These are phyloP conservation scores for Drosophila kanekoi DNA, from an alignment of 2,888 invertebrate species.

Conservation along the genomic window DNA sequence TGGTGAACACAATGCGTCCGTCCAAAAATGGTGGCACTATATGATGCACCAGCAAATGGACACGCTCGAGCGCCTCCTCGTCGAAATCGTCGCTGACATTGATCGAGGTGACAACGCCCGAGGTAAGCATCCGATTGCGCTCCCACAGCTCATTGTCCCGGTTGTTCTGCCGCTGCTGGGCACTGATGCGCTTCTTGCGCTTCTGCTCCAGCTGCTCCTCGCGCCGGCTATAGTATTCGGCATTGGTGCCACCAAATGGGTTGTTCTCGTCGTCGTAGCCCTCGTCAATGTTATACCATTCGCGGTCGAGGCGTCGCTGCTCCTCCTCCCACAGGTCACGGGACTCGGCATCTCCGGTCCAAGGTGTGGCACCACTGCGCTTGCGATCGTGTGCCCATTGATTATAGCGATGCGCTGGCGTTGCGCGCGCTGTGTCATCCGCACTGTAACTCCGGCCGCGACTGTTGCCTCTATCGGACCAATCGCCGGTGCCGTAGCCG, in stretches of 20 bases:
- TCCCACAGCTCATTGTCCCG: conserved; percentile 99
- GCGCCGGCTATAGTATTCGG: conserved; percentile 96
- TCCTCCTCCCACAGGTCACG: conserved; percentile 95
- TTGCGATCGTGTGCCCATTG: conserved; percentile 90
- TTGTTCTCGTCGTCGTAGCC: conserved; percentile 96
- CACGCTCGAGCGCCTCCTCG: conserved; percentile 97
- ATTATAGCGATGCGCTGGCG: conserved; percentile 93
- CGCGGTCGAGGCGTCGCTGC: conserved; percentile 95
- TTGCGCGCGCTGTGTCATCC: conserved; percentile 92
- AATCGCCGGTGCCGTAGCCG: conserved; percentile 66
- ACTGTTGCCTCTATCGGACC: conserved; percentile 76
- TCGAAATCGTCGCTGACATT: conserved; percentile 97
- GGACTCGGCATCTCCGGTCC: conserved; percentile 89
- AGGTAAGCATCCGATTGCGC: conserved; percentile 97
- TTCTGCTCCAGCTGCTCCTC: conserved; percentile 96
- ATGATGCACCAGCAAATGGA: conserved; percentile 98
- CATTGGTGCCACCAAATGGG: conserved; percentile 95
- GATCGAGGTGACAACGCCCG: conserved; percentile 95
- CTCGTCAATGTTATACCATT: conserved; percentile 99
- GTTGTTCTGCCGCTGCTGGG: conserved; percentile 98
- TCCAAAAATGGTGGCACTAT: conserved; percentile 99
- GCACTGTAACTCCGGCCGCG: conserved; percentile 85
- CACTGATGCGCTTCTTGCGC: conserved; percentile 96
- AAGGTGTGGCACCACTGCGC: conserved; percentile 89
- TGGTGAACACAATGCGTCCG: conserved; percentile 99